Evolutionary conservation across 2,797 vertebrate genomes (phyloP).

Genomic region (Carcharodon carcharias): DNA sequence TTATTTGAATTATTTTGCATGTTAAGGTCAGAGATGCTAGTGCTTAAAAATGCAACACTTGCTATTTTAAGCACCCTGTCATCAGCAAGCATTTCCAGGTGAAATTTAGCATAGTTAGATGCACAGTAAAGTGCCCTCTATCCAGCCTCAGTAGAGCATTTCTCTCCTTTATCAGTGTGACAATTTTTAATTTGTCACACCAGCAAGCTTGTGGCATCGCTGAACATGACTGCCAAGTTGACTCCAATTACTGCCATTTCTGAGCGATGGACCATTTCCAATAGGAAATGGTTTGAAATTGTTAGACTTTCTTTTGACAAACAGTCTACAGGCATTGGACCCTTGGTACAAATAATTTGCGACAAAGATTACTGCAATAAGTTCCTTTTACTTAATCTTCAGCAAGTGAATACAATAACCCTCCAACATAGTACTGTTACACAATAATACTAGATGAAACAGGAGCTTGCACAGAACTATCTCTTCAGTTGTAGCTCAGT

Average conservation of each 20-base stretch:
- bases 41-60: not conserved
- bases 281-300: not conserved
- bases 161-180: not conserved
- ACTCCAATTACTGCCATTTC: not conserved
- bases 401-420: not conserved
- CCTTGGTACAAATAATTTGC: not conserved
- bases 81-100: not conserved
- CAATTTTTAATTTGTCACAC: slow-evolving; percentile 4
- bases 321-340: not conserved
- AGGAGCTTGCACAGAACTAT: not conserved
- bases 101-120: not conserved
- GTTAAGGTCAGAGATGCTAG: not conserved
- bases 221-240: not conserved
- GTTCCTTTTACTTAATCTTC: not conserved
- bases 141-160: not conserved
- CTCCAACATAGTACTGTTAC: not conserved
- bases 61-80: not conserved
- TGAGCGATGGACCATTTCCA: not conserved
- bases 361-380: not conserved
- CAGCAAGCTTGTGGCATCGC: not conserved
- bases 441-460: not conserved
- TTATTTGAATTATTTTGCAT: not conserved
- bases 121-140: not conserved
- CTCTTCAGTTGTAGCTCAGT: no score
- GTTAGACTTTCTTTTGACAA: not conserved